Percentiles rank a stretch among this genome's conserved stretches.
Conservation (phyloP, 1,140 invertebrate genomes). For the Drosophila varians region DNA sequence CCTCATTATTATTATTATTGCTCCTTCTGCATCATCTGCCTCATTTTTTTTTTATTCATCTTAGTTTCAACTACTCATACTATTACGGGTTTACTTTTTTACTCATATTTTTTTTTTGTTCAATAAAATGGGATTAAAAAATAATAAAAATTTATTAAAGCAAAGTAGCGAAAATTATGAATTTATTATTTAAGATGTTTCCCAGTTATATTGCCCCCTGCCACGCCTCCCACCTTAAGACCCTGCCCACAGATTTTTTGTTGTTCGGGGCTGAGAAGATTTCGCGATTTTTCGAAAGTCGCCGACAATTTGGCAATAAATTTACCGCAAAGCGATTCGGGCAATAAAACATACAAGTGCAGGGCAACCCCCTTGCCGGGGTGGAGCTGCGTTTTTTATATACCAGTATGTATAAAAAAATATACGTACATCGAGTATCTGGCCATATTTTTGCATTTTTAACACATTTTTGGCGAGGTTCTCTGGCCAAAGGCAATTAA, state of each 20-base stretch:
- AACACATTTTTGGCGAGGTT: conserved; percentile 42
- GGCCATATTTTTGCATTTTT: conserved; percentile 54
- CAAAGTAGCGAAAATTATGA: conserved; percentile 73
- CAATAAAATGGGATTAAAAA: conserved; percentile 74
- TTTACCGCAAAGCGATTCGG: conserved; percentile 66
- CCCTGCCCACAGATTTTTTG: background rate
- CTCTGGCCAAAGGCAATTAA: conserved; percentile 43
- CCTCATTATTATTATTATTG: conserved; percentile 42
- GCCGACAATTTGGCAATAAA: conserved; percentile 78
- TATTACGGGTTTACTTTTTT: conserved; percentile 55
- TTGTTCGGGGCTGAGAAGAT: conserved; percentile 28
- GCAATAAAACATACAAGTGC: conserved; percentile 76
- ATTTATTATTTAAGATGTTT: conserved; percentile 70
- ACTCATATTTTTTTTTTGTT: conserved; percentile 32
- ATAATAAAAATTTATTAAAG: conserved; percentile 81
- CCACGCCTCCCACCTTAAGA: conserved; percentile 2
- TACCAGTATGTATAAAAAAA: background rate
- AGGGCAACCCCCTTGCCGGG: conserved; percentile 32
- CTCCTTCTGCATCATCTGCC: conserved; percentile 20
- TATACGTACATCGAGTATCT: conserved; percentile 19
- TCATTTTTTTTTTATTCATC: conserved; percentile 21
- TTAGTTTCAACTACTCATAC: conserved; percentile 47
- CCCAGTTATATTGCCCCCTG: conserved; percentile 32
- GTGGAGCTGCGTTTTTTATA: conserved; percentile 1
- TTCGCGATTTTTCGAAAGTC: conserved; percentile 72